Conservation (phyloP, 2,888 invertebrate genomes). For the Sinohyriopsis cumingii region DNA sequence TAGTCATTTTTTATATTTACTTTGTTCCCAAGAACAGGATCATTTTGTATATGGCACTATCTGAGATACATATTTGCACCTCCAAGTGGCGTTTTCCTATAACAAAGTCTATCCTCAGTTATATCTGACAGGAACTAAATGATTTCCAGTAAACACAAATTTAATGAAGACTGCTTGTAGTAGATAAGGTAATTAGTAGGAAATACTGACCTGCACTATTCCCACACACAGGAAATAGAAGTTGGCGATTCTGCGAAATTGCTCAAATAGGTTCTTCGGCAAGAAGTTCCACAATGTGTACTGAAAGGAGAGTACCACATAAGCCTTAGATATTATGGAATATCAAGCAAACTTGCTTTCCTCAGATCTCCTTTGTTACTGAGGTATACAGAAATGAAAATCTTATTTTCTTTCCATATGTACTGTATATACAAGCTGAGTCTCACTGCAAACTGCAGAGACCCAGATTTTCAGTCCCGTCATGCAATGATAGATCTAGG, state of each 20-base stretch:
- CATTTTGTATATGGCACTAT: neutral
- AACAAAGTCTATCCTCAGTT: neutral
- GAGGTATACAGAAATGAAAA: too few species aligned
- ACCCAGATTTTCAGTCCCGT: too few species aligned
- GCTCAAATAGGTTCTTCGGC: slow-evolving; percentile 87
- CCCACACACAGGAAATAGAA: slow-evolving; percentile 87
- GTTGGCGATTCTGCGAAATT: slow-evolving; percentile 87
- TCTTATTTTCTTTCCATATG: too few species aligned
- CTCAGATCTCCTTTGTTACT: too few species aligned
- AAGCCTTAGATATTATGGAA: neutral
- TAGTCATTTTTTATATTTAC: too few species aligned
- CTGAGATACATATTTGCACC: neutral
- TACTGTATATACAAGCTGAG: too few species aligned
- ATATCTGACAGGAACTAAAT: neutral
- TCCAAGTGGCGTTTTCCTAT: neutral
- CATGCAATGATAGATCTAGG: too few species aligned
- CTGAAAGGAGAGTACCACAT: slow-evolving; percentile 72
- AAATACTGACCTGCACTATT: slow-evolving; percentile 78
- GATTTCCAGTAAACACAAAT: neutral
- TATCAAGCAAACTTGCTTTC: too few species aligned
- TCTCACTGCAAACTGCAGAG: too few species aligned
- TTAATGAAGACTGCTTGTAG: neutral
- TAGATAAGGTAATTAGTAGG: neutral
- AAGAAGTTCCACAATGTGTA: slow-evolving; percentile 85
- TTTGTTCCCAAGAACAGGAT: too few species aligned